These are phyloP conservation scores for Regulus satrapa DNA, from an alignment of 2,113 vertebrate genomes.

Conservation along the genomic window DNA sequence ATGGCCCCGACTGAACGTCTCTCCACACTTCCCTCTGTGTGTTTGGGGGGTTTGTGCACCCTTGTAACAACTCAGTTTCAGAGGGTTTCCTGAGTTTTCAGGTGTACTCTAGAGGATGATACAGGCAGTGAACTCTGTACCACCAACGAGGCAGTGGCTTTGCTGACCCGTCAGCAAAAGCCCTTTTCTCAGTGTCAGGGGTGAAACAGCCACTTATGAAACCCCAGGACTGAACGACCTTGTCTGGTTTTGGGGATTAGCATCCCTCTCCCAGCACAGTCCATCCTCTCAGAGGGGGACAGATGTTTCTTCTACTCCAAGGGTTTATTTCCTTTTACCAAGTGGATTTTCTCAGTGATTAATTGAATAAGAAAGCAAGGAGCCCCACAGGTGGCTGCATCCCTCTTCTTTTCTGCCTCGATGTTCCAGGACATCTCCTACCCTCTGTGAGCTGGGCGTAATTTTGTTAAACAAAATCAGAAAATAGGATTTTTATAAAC, in stretches of 20 bases:
- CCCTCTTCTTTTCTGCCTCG: not conserved
- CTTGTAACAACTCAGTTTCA: not conserved
- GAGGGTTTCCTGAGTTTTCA: not conserved
- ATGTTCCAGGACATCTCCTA: not conserved
- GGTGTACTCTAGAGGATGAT: not conserved
- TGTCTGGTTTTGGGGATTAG: not conserved
- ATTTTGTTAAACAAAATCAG: not conserved
- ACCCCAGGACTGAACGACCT: not conserved
- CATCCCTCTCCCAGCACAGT: not conserved
- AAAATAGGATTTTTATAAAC: not conserved
- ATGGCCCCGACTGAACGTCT: not conserved
- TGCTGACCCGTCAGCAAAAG: not conserved
- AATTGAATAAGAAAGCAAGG: not conserved
- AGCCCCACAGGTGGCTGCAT: not conserved
- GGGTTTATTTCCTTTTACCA: not conserved
- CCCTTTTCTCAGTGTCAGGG: not conserved
- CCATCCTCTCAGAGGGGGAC: not conserved
- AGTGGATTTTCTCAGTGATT: not conserved
- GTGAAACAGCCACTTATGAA: not conserved
- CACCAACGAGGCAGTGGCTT: not conserved
- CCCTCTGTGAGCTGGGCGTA: not conserved
- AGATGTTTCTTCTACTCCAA: not conserved
- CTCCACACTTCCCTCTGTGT: not conserved
- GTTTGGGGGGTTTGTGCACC: not conserved
- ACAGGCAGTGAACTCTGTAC: not conserved